Base-by-base conservation (phyloP, 2,888 invertebrate species). In the Dichetophora obliterata region DNA sequence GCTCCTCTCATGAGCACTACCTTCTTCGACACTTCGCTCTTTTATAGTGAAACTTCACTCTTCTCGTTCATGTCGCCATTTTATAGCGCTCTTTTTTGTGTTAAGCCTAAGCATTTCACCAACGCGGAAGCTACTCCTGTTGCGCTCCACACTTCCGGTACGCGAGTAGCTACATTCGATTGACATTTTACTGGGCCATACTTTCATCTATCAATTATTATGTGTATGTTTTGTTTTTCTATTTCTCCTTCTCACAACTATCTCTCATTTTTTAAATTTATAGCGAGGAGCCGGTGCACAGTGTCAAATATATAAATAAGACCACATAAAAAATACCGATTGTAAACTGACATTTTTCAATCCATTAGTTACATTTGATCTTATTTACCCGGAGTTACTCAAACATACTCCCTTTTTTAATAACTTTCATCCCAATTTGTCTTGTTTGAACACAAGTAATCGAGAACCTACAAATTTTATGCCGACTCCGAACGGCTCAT, bases 191-290 rank as follows among this genome's bases (percentile, higher is more conserved):
- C 54, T 70, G 52, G 69, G 31, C 52, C 54, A 70, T 27, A 24
- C 52, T 52, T 70, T 70, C 54, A 70, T 31, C 54, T 52, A 54
- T 70, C 69, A 70, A 70, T 70, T 27, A 34, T 27, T 4, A n/a
- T 22, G 9, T 27, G 19, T 22, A 4, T 19, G 22, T 19, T 1
- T 54, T 19, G 19, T n/a, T 54, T 22, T 22, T 5, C 0, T 59
- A 11, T 59, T 5, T 22, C 9, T 24, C 1, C 5, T 24, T 8
- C 22, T 22, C 22, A 9, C 54, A 5, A 2, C 3, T 54, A 54
- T 54, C 54, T 54, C 19, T 54, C 1, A 19, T n/a, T 22, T 54
- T 54, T 22, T 54, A 19, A 43, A 6, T 11, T 24, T 59, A n/a
- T 59, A 4, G 0, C 22, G 22, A n/a, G n/a, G n/a, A n/a, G n/a